Conservation (phyloP, 2,113 vertebrate species). For the Malurus alboscapulatus region DNA sequence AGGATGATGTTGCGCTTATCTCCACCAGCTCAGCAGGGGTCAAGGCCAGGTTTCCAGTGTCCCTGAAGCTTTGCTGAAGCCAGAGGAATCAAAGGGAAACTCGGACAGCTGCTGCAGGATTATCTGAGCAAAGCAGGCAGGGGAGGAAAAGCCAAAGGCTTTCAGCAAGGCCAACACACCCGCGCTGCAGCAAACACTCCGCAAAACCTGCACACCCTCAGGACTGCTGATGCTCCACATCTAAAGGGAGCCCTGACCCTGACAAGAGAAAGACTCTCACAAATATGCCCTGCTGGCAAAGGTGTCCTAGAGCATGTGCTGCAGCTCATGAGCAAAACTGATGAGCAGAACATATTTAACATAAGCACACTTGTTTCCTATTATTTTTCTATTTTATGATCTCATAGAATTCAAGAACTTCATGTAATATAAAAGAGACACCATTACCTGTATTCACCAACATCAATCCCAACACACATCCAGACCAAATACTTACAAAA, state of each 20-base stretch:
- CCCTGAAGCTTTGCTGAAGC: constrained; percentile 1
- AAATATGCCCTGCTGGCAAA: background rate
- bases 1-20: constrained; percentile 5
- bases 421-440: background rate
- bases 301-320: too few species aligned
- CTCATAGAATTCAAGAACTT: background rate
- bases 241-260: background rate
- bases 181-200: background rate
- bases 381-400: background rate
- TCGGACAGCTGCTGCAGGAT: background rate
- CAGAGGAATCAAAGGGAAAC: constrained; percentile 7
- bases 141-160: background rate
- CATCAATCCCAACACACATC: background rate
- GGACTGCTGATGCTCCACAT: accelerated
- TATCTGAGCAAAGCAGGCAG: constrained; percentile 2
- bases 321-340: background rate
- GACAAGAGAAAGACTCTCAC: background rate
- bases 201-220: background rate
- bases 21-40: constrained; percentile 2
- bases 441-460: background rate
- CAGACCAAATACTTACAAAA: background rate
- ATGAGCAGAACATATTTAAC: background rate
- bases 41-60: background rate
- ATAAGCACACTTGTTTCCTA: background rate
- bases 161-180: accelerated